phyloP scores from a whole-genome alignment of 2,113 vertebrate species.

The Poeciliopsis retropinna region DNA sequence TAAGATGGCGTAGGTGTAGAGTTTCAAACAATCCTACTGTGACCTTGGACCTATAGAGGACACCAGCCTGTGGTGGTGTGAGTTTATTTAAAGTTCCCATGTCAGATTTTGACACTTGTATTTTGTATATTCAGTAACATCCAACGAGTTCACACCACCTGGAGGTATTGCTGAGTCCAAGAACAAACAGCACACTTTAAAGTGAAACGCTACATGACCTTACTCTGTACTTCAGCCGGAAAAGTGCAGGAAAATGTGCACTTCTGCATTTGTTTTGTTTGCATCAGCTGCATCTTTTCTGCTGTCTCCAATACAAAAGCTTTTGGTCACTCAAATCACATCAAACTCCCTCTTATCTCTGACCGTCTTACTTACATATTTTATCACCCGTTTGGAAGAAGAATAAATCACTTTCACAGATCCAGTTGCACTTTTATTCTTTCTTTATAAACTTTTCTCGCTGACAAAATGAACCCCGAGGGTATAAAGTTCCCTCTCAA shows the following conservation, averaged over 20 bases:
- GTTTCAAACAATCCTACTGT: constrained; percentile 40
- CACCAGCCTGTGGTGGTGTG: neutral
- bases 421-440: neutral
- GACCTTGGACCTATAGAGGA: neutral
- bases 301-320: neutral
- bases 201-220: neutral
- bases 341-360: neutral
- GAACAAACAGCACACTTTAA: neutral
- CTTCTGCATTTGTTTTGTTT: neutral
- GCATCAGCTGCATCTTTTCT: constrained; percentile 1
- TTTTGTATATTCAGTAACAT: neutral
- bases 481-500: constrained; percentile 21
- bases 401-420: constrained; percentile 6
- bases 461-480: constrained; percentile 11
- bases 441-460: neutral
- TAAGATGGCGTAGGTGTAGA: neutral
- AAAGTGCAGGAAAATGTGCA: neutral
- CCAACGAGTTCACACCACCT: constrained; percentile 14
- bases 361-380: neutral
- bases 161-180: constrained; percentile 8
- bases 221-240: constrained; percentile 3
- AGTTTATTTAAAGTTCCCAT: constrained; percentile 49
- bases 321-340: constrained; percentile 15
- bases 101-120: constrained; percentile 29
- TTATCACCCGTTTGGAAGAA: constrained; percentile 16